Conservation (phyloP, 1,140 invertebrate genomes). For the Caenorhabditis briggsae region DNA sequence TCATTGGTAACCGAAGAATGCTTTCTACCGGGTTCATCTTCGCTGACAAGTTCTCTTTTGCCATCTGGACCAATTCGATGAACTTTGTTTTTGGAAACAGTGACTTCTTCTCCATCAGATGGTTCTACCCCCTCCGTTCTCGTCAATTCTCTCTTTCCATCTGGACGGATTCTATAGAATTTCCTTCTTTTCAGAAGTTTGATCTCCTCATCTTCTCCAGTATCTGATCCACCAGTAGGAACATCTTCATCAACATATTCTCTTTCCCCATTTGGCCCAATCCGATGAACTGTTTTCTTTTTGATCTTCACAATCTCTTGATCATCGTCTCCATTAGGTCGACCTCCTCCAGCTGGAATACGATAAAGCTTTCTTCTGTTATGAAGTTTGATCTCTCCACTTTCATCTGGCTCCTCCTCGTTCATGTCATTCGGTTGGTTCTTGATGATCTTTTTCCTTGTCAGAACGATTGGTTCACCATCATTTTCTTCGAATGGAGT, state of each 20-base stretch:
- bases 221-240: too few relatives aligned
- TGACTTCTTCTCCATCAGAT: not conserved
- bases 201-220: not conserved
- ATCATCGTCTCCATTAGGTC: not conserved
- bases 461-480: not conserved
- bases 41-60: not conserved
- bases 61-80: not conserved
- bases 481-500: not conserved
- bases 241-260: not conserved
- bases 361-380: not conserved
- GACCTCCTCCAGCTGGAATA: not conserved
- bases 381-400: conserved; percentile 2
- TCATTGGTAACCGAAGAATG: not conserved
- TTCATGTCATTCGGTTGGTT: not conserved
- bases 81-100: not conserved
- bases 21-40: not conserved
- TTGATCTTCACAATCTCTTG: not conserved
- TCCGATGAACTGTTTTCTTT: not conserved
- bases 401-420: not conserved
- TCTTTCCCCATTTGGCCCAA: conserved; percentile 4
- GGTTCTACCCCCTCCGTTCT: not conserved
- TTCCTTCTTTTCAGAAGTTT: not conserved
- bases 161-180: not conserved
- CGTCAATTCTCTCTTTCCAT: not conserved
- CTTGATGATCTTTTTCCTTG: not conserved